Base-by-base conservation (phyloP, 2,888 invertebrate genomes). In the Sesia bembeciformis region DNA sequence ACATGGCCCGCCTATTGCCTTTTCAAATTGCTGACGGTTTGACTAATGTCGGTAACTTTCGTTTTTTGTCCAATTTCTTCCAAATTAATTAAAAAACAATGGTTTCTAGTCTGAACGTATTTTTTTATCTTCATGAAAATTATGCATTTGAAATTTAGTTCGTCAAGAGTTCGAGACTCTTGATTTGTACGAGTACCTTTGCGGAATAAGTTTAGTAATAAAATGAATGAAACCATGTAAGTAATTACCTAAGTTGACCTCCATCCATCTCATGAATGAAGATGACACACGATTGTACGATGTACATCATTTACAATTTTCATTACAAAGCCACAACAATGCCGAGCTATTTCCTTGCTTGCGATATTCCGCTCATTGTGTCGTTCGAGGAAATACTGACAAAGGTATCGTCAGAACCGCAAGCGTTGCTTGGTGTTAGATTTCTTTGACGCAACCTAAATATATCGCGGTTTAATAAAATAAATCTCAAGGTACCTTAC, bases 311-410 rank as follows among this genome's bases (percentile, higher is more conserved):
- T 23, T 6, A 39, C 38, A 39, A 51, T 51, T 8, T 8, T 52
- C 7, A 50, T 41, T 52, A 49, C 40, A 50, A 41, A 55, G 38
- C 49, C 49, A 50, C 52, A 53, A 57, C 54, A 58, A 56, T 56
- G 53, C 50, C 0, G n/a, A 54, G 41, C 39, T 50, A 56, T 58
- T 57, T 57, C 57, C 57, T 58, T 54, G 52, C 54, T 54, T 40
- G 56, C 50, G n/a, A 4, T 52, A 46, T 55, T 57, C 54, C 57
- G 54, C 43, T 54, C 57, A 59, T 61, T 59, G 61, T 59, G 52
- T 4, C 8, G 41, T 51, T 59, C 52, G 49, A 52, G 56, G 56
- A 54, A 56, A 52, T 8, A 40, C 39, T 39, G 39, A 40, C 8
- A 39, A 39, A 23, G 7, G 40, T 42, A 40, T 52, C 5, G 39